Conservation (phyloP, 2,888 invertebrate species). For the Agrotis puta region DNA sequence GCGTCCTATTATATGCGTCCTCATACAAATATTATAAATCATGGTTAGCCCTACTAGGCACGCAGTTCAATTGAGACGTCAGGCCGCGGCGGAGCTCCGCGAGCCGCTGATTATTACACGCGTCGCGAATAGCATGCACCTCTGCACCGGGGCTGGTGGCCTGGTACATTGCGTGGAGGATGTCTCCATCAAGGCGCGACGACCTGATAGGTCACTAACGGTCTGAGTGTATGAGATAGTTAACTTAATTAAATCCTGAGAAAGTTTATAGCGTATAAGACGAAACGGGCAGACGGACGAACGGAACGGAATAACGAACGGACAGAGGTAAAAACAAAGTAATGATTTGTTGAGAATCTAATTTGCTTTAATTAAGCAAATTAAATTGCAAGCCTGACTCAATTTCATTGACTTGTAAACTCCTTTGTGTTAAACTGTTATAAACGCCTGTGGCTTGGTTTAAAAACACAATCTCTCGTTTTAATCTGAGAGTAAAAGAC, state of each 20-base stretch:
- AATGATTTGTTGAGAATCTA: background rate
- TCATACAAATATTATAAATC: too few species aligned
- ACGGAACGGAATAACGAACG: too few species aligned
- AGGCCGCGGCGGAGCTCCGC: slow-evolving; percentile 54
- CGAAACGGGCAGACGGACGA: too few species aligned
- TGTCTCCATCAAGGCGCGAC: slow-evolving; percentile 10
- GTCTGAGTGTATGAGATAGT: background rate
- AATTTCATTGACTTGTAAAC: background rate
- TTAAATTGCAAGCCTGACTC: background rate
- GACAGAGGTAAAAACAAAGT: background rate
- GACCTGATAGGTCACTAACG: slow-evolving; percentile 24
- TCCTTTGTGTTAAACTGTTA: background rate
- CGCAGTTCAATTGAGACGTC: slow-evolving; percentile 71
- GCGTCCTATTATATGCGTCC: too few species aligned
- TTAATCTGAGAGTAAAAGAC: too few species aligned
- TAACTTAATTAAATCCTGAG: slow-evolving; percentile 22
- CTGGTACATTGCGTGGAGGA: slow-evolving; percentile 25
- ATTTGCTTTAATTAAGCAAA: too few species aligned
- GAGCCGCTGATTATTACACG: slow-evolving; percentile 65
- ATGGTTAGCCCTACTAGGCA: slow-evolving; percentile 37
- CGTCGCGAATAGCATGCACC: slow-evolving; percentile 51
- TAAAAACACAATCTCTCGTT: too few species aligned
- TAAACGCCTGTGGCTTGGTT: too few species aligned
- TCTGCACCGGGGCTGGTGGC: slow-evolving; percentile 30
- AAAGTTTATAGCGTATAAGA: background rate